phyloP scores from a whole-genome alignment of 1,140 invertebrate genomes.

The Pogonognathellus flavescens region DNA sequence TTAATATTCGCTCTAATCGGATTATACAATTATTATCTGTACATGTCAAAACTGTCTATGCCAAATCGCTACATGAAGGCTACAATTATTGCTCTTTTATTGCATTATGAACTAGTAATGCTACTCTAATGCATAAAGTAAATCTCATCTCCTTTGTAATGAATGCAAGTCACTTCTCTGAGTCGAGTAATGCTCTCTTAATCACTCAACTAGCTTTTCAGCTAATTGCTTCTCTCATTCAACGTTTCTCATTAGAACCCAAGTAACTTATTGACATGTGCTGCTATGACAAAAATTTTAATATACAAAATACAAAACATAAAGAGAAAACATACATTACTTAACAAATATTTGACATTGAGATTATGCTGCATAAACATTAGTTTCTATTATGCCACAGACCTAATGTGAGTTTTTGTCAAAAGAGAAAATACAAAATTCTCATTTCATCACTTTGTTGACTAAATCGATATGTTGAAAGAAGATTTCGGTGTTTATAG shows the following conservation, averaged over 20 bases:
- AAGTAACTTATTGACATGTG: background rate
- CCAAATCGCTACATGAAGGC: constrained; percentile 15
- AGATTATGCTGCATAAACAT: background rate
- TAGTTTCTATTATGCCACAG: background rate
- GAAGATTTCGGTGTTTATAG: no score
- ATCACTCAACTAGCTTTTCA: background rate
- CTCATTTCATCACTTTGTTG: no score
- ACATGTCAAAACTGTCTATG: constrained; percentile 28
- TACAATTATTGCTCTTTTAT: constrained; percentile 21
- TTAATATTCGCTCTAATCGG: constrained; percentile 53
- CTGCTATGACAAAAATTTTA: background rate
- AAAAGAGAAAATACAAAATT: no score
- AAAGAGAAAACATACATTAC: no score
- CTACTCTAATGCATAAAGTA: constrained; percentile 34
- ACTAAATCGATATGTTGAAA: no score
- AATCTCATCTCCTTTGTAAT: constrained; percentile 19
- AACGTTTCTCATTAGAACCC: no score
- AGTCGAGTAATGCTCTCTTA: background rate
- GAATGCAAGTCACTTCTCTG: constrained; percentile 24
- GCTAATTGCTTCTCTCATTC: constrained; percentile 21
- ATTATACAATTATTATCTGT: constrained; percentile 53
- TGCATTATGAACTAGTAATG: constrained; percentile 37
- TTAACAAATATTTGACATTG: no score
- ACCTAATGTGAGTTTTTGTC: background rate
- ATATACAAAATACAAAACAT: no score